phyloP scores from a whole-genome alignment of 1,140 invertebrate genomes.

The Babylonia areolata region DNA sequence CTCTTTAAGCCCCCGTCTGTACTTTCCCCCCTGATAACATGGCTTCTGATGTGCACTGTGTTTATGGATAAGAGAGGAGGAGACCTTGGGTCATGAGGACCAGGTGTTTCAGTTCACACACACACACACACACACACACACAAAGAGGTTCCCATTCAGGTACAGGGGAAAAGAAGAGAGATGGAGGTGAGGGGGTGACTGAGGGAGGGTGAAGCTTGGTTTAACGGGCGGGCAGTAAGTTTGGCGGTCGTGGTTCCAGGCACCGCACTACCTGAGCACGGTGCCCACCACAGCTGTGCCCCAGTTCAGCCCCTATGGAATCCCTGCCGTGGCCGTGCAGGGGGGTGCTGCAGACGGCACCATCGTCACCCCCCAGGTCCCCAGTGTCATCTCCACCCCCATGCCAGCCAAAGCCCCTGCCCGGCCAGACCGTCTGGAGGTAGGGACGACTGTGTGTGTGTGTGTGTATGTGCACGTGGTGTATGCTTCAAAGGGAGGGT shows the following conservation, averaged over 20 bases:
- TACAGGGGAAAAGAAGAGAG: background rate
- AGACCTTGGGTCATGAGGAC: too few relatives aligned
- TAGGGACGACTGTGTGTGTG: conserved; percentile 77
- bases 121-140: too few relatives aligned
- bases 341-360: conserved; percentile 50
- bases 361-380: conserved; percentile 56
- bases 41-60: too few relatives aligned
- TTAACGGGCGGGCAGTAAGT: background rate
- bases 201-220: background rate
- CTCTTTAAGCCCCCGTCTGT: too few relatives aligned
- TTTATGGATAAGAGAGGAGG: too few relatives aligned
- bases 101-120: too few relatives aligned
- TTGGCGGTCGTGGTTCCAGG: conserved; percentile 24
- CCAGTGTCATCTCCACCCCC: conserved; percentile 62
- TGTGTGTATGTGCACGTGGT: too few relatives aligned
- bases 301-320: conserved; percentile 58
- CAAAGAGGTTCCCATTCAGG: too few relatives aligned
- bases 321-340: conserved; percentile 55
- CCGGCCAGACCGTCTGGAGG: conserved; percentile 96
- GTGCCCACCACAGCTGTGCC: conserved; percentile 57
- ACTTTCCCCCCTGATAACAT: too few relatives aligned
- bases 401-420: conserved; percentile 88
- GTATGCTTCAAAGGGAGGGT: too few relatives aligned
- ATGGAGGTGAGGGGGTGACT: background rate
- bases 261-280: conserved; percentile 52